phyloP scores from a whole-genome alignment of 2,113 vertebrate species.

The Pluvialis apricaria region DNA sequence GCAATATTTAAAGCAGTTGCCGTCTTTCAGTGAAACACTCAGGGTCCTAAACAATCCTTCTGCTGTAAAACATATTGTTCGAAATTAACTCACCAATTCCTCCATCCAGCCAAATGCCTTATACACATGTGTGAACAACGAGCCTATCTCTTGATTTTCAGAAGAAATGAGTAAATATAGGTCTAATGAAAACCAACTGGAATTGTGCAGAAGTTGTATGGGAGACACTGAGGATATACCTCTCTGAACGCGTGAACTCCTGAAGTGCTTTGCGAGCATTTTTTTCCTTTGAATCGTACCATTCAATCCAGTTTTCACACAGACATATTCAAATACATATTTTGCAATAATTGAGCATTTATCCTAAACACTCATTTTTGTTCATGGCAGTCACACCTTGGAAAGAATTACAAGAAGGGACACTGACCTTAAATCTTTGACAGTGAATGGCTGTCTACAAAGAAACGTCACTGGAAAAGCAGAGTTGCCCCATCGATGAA shows the following conservation, averaged over 20 bases:
- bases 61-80: background rate
- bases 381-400: background rate
- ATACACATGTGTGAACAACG: fast-evolving
- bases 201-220: background rate
- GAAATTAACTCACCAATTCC: background rate
- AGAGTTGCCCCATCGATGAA: background rate
- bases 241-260: background rate
- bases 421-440: background rate
- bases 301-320: background rate
- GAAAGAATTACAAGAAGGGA: background rate
- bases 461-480: background rate
- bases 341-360: background rate
- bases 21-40: background rate
- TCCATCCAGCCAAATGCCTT: background rate
- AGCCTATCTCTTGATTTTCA: background rate
- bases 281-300: background rate
- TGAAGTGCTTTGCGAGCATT: background rate
- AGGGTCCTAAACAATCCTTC: background rate
- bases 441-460: background rate
- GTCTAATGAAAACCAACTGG: background rate
- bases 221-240: background rate
- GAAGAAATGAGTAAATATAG: background rate
- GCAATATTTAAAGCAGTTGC: background rate
- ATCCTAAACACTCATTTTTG: background rate
- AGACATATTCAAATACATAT: background rate